Evolutionary conservation across 2,797 vertebrate genomes (phyloP).

Genomic region (Craterocephalus amniculus): DNA sequence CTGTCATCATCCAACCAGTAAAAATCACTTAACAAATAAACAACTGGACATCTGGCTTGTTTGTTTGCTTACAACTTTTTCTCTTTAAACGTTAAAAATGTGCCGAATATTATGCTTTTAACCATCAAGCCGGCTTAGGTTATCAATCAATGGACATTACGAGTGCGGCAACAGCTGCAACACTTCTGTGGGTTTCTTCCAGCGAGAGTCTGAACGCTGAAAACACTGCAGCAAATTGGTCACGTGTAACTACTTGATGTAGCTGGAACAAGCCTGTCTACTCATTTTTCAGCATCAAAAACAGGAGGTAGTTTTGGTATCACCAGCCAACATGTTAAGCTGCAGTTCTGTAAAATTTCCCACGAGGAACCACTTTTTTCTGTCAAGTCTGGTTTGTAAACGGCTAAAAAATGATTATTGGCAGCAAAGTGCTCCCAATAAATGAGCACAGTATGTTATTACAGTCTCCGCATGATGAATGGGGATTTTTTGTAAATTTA

Average conservation of each 20-base stretch:
- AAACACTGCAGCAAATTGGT: background rate
- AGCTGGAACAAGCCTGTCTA: background rate
- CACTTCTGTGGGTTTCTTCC: background rate
- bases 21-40: too few relatives aligned
- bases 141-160: background rate
- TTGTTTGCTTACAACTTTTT: too few relatives aligned
- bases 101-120: too few relatives aligned
- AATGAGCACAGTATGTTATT: conserved; percentile 13
- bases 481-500: conserved; percentile 23
- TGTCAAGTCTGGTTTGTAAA: conserved; percentile 16
- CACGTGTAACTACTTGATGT: background rate
- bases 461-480: conserved; percentile 25
- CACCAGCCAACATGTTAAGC: background rate
- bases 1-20: too few relatives aligned
- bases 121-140: too few relatives aligned
- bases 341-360: background rate
- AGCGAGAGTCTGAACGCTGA: background rate
- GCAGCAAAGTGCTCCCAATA: conserved; percentile 28
- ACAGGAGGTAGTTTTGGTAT: background rate
- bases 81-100: too few relatives aligned
- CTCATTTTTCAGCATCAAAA: background rate
- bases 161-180: background rate
- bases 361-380: background rate
- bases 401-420: conserved; percentile 10
- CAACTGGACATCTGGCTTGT: too few relatives aligned